phyloP scores from a whole-genome alignment of 2,113 vertebrate species.

The Gracilinanus agilis region DNA sequence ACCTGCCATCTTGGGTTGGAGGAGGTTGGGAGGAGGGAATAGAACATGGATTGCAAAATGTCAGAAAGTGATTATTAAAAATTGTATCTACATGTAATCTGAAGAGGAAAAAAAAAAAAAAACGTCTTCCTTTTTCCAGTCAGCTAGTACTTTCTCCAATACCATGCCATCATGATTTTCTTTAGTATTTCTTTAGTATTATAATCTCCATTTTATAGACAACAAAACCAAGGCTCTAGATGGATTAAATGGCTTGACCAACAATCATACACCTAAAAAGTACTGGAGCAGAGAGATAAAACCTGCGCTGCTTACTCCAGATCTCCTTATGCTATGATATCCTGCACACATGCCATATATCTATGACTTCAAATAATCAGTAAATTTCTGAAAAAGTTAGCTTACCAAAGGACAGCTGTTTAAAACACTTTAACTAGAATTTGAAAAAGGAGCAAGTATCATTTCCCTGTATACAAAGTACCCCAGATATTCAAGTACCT shows the following conservation, averaged over 20 bases:
- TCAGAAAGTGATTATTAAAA: no score
- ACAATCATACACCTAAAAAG: not conserved
- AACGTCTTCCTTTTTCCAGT: not conserved
- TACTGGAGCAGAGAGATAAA: not conserved
- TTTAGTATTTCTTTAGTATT: not conserved
- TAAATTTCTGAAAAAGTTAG: constrained; percentile 6
- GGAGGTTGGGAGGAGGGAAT: no score
- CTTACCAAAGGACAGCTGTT: constrained; percentile 17
- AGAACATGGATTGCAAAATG: no score
- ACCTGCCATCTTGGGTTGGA: no score
- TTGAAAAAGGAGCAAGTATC: not conserved
- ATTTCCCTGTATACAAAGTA: not conserved
- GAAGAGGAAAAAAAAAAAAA: no score
- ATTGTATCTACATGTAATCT: no score
- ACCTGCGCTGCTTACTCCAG: not conserved
- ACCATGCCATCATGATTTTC: not conserved
- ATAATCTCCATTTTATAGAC: not conserved
- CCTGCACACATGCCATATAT: not conserved
- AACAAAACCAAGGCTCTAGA: not conserved
- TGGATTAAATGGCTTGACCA: not conserved
- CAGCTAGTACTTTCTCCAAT: not conserved
- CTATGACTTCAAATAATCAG: not conserved
- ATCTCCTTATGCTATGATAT: not conserved
- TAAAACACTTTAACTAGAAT: constrained; percentile 12
- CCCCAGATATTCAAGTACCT: constrained; percentile 84